Evolutionary conservation across 2,888 invertebrate species (phyloP).

Genomic region (Agonopterix arenella): DNA sequence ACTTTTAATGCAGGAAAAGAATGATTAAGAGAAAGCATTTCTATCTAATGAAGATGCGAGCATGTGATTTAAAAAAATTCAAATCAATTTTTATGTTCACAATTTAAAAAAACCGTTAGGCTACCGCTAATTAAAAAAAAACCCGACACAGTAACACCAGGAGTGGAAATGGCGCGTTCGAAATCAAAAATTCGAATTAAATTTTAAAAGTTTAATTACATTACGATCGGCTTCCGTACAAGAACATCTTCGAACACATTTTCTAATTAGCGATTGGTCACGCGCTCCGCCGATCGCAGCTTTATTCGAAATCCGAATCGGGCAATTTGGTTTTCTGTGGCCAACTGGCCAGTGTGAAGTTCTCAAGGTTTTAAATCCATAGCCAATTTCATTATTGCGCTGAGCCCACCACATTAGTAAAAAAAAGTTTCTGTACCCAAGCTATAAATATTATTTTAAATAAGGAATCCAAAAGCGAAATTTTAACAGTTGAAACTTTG

Average conservation of each 20-base stretch:
- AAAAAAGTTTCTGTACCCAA: too few relatives aligned
- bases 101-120: conserved; percentile 14
- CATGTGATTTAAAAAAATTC: conserved; percentile 4
- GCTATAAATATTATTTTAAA: too few relatives aligned
- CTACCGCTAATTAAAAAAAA: conserved; percentile 23
- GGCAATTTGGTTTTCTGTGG: conserved; percentile 71
- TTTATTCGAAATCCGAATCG: conserved; percentile 59
- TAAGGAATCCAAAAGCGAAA: too few relatives aligned
- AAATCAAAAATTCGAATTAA: conserved; percentile 64
- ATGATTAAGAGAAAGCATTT: conserved; percentile 4
- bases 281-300: conserved; percentile 59
- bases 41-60: conserved; percentile 1
- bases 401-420: too few relatives aligned
- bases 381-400: neutral
- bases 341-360: conserved; percentile 23
- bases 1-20: neutral
- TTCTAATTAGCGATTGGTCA: conserved; percentile 76
- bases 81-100: conserved; percentile 9
- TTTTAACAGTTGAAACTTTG: too few relatives aligned
- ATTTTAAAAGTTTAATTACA: conserved; percentile 69
- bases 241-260: conserved; percentile 57
- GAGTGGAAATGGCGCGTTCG: conserved; percentile 57
- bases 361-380: conserved; percentile 3
- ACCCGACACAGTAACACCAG: conserved; percentile 50
- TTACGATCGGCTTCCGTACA: conserved; percentile 70